These are phyloP conservation scores for Etheostoma cragini DNA, from an alignment of 2,113 vertebrate genomes.

Conservation along the genomic window DNA sequence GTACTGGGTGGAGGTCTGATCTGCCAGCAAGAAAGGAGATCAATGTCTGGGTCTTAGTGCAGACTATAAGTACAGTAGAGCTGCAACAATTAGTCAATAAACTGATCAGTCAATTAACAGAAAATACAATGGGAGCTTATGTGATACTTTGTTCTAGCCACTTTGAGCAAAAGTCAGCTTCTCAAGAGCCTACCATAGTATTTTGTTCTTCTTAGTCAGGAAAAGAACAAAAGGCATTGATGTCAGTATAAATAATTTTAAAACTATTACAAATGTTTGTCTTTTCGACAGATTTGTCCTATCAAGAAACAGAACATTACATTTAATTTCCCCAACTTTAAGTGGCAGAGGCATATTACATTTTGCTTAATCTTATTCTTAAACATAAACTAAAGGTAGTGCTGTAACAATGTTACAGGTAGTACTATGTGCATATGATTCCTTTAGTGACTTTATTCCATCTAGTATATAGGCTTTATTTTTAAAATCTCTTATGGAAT, in stretches of 20 bases:
- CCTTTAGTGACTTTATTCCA: neutral
- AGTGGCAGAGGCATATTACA: neutral
- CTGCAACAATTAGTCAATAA: neutral
- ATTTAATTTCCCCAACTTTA: neutral
- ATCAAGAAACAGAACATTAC: neutral
- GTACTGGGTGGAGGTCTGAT: neutral
- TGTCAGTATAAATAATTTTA: neutral
- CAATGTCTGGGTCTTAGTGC: neutral
- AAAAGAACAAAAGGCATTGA: neutral
- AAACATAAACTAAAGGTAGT: neutral
- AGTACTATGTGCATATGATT: neutral
- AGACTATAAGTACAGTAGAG: neutral
- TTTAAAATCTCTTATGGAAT: neutral
- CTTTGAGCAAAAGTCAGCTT: neutral
- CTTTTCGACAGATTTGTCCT: neutral
- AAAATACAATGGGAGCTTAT: neutral
- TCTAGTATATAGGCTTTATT: neutral
- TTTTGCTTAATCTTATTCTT: neutral
- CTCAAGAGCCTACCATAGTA: neutral
- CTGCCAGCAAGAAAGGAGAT: conserved; percentile 4
- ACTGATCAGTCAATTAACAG: neutral
- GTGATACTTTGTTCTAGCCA: neutral
- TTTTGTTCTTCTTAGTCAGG: neutral
- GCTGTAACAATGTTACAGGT: neutral
- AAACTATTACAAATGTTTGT: neutral